Conservation (phyloP, 2,113 vertebrate genomes). For the Gnathonemus echidnorhynchus region DNA sequence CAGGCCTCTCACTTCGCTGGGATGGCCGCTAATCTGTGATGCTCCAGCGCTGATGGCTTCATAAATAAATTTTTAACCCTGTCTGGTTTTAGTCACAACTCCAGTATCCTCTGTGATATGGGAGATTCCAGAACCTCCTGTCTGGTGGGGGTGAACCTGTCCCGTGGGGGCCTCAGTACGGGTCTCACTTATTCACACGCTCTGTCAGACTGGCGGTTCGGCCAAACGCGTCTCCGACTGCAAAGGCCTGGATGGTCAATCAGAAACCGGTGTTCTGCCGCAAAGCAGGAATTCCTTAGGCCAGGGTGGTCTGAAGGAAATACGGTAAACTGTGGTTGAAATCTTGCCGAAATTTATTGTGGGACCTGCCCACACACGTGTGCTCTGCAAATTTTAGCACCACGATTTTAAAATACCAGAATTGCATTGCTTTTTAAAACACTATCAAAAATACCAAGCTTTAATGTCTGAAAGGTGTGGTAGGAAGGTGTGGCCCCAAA, state of each 20-base stretch:
- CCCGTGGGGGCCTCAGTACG: background rate
- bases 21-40: background rate
- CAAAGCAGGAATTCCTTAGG: background rate
- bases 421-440: background rate
- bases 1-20: background rate
- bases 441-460: background rate
- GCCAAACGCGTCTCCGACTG: background rate
- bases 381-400: background rate
- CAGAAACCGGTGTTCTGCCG: background rate
- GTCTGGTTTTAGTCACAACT: background rate
- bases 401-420: background rate
- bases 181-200: background rate
- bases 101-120: background rate
- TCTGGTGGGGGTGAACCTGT: constrained; percentile 8
- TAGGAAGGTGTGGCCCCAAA: background rate
- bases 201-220: background rate
- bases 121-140: background rate
- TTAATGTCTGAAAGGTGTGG: background rate
- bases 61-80: background rate
- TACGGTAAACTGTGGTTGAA: background rate
- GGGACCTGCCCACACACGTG: background rate
- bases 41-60: background rate
- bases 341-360: background rate
- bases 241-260: background rate
- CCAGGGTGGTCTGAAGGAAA: background rate